phyloP scores from a whole-genome alignment of 2,113 vertebrate genomes.

The Typhlomys cinereus region DNA sequence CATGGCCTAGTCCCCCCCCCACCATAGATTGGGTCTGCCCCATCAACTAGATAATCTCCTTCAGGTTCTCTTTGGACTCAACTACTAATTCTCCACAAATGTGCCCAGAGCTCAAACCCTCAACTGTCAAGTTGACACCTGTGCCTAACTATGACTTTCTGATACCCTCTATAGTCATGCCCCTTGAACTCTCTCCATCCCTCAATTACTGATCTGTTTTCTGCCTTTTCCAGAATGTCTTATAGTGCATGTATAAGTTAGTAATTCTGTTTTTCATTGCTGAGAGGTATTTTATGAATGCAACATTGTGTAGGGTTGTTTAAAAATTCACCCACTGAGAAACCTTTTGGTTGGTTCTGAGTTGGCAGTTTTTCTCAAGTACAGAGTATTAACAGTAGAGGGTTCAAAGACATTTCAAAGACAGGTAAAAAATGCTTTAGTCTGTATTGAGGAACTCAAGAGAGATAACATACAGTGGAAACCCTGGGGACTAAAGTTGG shows the following conservation, averaged over 20 bases:
- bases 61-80: too few species aligned
- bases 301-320: not conserved
- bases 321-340: not conserved
- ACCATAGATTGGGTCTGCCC: too few species aligned
- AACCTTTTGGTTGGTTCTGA: not conserved
- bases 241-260: not conserved
- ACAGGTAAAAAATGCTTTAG: not conserved
- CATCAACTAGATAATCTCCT: too few species aligned
- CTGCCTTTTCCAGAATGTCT: not conserved
- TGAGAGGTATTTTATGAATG: not conserved
- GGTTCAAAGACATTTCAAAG: not conserved
- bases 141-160: too few species aligned
- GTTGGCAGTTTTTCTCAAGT: not conserved
- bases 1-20: too few species aligned
- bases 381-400: not conserved
- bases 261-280: not conserved
- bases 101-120: too few species aligned
- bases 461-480: too few species aligned
- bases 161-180: not conserved
- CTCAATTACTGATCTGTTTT: not conserved
- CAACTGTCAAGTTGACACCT: too few species aligned
- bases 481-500: too few species aligned
- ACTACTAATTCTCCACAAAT: too few species aligned
- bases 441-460: too few species aligned
- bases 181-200: accelerated